These are phyloP conservation scores for Schlechtendalia chinensis DNA, from an alignment of 1,140 invertebrate species.

Conservation along the genomic window DNA sequence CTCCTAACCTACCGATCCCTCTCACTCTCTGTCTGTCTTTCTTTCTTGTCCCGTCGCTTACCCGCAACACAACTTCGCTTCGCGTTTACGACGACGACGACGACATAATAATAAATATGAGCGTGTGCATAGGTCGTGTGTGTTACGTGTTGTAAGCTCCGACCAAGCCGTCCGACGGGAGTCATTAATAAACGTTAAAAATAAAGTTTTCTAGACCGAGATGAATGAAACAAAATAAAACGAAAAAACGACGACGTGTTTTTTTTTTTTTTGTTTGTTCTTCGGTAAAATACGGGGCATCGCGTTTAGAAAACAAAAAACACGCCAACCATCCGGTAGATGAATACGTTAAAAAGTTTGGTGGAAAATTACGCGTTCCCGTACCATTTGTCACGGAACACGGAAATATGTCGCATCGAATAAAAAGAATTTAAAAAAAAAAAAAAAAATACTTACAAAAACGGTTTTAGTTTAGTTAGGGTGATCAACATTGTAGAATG, in stretches of 20 bases:
- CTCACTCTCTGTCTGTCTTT: too few relatives aligned
- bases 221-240: constrained; percentile 36
- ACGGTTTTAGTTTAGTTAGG: not conserved
- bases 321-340: not conserved
- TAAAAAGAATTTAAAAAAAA: not conserved
- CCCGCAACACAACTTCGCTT: not conserved
- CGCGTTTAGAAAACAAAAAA: not conserved
- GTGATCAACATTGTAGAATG: not conserved
- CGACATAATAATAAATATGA: not conserved
- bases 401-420: not conserved
- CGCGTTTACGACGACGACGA: not conserved
- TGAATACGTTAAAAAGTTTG: constrained; percentile 43
- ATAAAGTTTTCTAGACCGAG: not conserved
- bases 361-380: not conserved
- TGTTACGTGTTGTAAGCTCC: not conserved
- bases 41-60: not conserved
- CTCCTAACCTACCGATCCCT: not conserved
- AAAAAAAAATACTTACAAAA: not conserved
- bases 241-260: not conserved
- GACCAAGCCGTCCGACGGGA: not conserved
- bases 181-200: constrained; percentile 24
- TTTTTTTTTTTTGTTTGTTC: not conserved
- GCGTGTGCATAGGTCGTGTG: too few relatives aligned
- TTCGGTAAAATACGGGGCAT: not conserved
- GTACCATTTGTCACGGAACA: constrained; percentile 9